Base-by-base conservation (phyloP, 2,888 invertebrate species). In the Agriopis marginaria region DNA sequence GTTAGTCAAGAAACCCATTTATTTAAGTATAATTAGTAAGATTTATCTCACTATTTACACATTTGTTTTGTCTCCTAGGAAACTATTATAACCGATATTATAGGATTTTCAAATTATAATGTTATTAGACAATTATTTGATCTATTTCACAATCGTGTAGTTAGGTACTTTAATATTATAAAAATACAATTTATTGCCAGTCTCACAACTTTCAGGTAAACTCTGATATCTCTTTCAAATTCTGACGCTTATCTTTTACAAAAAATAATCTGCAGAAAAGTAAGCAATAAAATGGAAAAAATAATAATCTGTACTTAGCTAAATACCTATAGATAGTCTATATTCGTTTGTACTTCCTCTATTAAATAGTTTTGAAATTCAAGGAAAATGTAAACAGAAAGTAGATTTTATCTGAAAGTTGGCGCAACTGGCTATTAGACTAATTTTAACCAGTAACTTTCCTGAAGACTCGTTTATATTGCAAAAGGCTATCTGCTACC, bases 121-220 rank as follows among this genome's bases (percentile, higher is more conserved):
- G 75, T 76, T 78, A 80, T 77, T 78, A 84, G 83, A 75, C 81
- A 82, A 85, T 84, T 80, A 80, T 87, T 86, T 85, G 77, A 80
- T 83, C 76, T 80, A 85, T 87, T 86, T 88, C 84, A 88, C 86
- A 85, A 83, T 86, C 80, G 68, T 81, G 85, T 91, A 92, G 89
- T 85, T 91, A 91, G 88, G 74, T 85, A 89, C 76, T 83, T 86
- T 80, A 82, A 86, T 82, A 82, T 86, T 82, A 78, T 82, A 78
- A 83, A 83, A 81, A 80, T 79, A 82, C 80, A 79, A 80, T 76
- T 69, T 56, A 63, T 10, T 14, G 45, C 53, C 61, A n/a, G 45
- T 70, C 66, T 63, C 40, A 49, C 63, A n/a, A 70, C 66, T 63
- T 63, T 39, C 49, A 71, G 40, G 68, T 72, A 73, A 63, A 32